Base-by-base conservation (phyloP, 2,888 invertebrate genomes). In the Papilio elwesi region DNA sequence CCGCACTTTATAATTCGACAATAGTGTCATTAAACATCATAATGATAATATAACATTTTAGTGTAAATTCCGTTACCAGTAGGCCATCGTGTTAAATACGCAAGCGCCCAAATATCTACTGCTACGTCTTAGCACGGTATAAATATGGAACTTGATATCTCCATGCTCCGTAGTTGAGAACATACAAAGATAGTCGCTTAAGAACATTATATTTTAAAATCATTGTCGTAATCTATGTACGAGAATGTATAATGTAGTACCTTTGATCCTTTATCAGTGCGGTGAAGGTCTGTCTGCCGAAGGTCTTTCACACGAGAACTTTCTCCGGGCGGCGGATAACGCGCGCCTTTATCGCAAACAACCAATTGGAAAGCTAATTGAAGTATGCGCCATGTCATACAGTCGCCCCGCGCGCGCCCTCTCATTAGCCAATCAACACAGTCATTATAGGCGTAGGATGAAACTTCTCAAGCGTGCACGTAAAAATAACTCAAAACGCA, bases 361-460 rank as follows among this genome's bases (percentile, higher is more conserved):
- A 83, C 77, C 88, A 90, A 90, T 91, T 90, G 86, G 78, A 77
- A 78, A 77, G 75, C 78, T 88, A 90, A 91, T 91, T 90, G 89
- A 87, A 86, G 85, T 86, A 90, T 86, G 86, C 83, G 87, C 85
- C 80, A 87, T 87, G 88, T 84, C 75, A 76, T 65, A 82, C 85
- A 84, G 82, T 82, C 79, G 79, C 80, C 81, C 77, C 79, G 80
- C 79, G 78, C 64, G 79, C 80, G 78, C 79, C 79, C 82, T 81
- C 83, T 77, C 80, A 81, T 85, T 83, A 82, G 76, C 77, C 80
- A 83, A 84, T 83, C 77, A 83, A 83, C 81, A 78, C 77, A 9
- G 2, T 81, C 78, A 83, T 85, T 83, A 73, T 59, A 77, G 26
- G 63, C 36, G n/a, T 59, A 59, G 15, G 15, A 71, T 70, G 57